Conservation (phyloP, 2,113 vertebrate genomes). For the Dicerorhinus sumatrensis region DNA sequence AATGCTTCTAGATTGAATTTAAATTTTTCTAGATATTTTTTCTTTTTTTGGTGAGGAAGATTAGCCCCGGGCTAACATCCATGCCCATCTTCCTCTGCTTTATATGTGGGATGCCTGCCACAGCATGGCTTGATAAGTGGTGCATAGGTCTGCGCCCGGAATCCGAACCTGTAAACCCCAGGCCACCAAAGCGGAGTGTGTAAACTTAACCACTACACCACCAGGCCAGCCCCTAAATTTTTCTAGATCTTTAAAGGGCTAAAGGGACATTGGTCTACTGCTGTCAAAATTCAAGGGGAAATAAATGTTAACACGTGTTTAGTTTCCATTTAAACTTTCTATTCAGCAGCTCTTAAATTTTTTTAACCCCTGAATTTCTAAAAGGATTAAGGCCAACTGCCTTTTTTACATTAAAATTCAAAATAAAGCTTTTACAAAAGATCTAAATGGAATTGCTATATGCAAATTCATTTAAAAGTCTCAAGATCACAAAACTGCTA, state of each 20-base stretch:
- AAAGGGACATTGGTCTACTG: background rate
- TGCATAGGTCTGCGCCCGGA: too few species aligned
- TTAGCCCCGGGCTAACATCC: too few species aligned
- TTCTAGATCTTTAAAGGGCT: constrained; percentile 10
- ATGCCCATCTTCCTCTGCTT: too few species aligned
- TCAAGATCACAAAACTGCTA: constrained; percentile 60
- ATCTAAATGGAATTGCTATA: constrained; percentile 2
- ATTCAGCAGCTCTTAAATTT: background rate
- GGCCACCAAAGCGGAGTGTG: too few species aligned
- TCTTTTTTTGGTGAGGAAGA: too few species aligned
- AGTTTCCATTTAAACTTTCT: constrained; percentile 44
- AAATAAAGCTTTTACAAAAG: constrained; percentile 54
- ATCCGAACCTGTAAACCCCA: too few species aligned
- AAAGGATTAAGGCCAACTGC: constrained; percentile 24
- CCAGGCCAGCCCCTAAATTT: background rate
- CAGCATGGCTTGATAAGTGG: too few species aligned
- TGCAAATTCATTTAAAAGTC: constrained; percentile 50
- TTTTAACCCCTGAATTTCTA: constrained; percentile 27
- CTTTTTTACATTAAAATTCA: constrained; percentile 35
- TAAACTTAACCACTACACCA: too few species aligned
- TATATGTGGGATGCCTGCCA: too few species aligned
- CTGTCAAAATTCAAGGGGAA: constrained; percentile 46
- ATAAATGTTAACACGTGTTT: background rate
- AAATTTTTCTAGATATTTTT: background rate
- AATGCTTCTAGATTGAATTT: constrained; percentile 22